A percentile compares a stretch with the other conserved stretches of the same genome.
These are phyloP conservation scores for Trissolcus basalis DNA, from an alignment of 1,140 invertebrate genomes.

Conservation along the genomic window DNA sequence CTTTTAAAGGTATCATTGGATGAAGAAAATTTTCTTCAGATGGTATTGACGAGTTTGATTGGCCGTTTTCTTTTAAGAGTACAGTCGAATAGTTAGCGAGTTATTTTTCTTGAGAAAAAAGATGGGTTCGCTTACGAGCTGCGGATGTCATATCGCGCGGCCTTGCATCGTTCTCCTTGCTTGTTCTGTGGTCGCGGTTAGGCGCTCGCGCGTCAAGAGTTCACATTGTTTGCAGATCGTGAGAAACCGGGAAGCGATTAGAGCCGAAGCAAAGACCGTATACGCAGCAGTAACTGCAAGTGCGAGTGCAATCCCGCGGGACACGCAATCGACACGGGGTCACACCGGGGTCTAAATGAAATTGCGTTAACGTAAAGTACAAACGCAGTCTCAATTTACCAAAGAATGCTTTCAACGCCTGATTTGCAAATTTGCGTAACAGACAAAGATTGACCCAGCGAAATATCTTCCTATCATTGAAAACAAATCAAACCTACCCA, in stretches of 20 bases:
- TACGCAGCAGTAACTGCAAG: slow-evolving; percentile 50
- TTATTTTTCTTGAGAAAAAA: slow-evolving; percentile 19
- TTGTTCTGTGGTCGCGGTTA: slow-evolving; percentile 24
- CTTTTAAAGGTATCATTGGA: no score
- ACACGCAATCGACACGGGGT: slow-evolving; percentile 45
- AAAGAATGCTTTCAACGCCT: slow-evolving; percentile 22
- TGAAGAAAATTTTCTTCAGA: no score
- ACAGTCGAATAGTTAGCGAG: neutral
- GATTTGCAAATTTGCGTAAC: slow-evolving; percentile 19
- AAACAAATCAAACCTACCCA: no score
- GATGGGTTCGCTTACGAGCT: slow-evolving; percentile 21
- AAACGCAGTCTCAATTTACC: slow-evolving; percentile 29
- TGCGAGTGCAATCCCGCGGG: slow-evolving; percentile 45
- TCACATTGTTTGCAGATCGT: slow-evolving; percentile 63
- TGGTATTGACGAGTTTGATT: no score
- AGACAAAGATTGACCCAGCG: no score
- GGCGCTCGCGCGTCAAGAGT: slow-evolving; percentile 54
- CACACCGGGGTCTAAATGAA: slow-evolving; percentile 44
- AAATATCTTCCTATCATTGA: no score
- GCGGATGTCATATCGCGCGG: slow-evolving; percentile 35
- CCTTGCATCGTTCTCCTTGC: slow-evolving; percentile 12
- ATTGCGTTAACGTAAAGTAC: slow-evolving; percentile 48
- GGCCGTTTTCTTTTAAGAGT: no score
- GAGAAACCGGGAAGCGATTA: slow-evolving; percentile 62
- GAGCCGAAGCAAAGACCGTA: slow-evolving; percentile 39